A percentile compares a stretch with the other conserved stretches of the same genome.
Evolutionary conservation across 2,113 vertebrate species (phyloP).

Genomic region (Macroglossus sobrinus): DNA sequence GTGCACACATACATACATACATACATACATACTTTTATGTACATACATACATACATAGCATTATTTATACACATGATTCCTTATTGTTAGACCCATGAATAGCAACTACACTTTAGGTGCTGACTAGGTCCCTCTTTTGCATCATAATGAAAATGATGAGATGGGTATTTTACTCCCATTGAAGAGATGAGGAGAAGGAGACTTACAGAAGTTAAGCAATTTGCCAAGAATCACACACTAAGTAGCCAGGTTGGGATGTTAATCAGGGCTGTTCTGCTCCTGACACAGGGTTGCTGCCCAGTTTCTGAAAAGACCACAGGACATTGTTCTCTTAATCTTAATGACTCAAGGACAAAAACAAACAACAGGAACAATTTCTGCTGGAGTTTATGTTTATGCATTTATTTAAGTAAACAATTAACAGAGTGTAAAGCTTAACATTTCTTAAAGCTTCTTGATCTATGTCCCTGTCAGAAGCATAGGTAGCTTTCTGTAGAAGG

Average conservation of each 20-base stretch:
- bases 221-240: not conserved
- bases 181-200: too few species aligned
- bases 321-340: not conserved
- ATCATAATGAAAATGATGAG: not conserved
- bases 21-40: not conserved
- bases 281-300: not conserved
- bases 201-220: not conserved
- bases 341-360: not conserved
- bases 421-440: too few species aligned
- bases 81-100: not conserved
- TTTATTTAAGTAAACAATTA: not conserved
- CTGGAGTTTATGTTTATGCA: not conserved
- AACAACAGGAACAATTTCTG: not conserved
- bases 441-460: not conserved
- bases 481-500: not conserved
- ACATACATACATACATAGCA: not conserved
- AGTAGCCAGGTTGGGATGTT: not conserved
- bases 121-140: not conserved
- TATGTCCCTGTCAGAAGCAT: not conserved
- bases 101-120: not conserved
- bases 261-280: not conserved
- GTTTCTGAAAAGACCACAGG: not conserved
- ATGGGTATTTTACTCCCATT: not conserved
- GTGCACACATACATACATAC: rapidly evolving
- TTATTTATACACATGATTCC: too few species aligned